These are phyloP conservation scores for Amphibalanus amphitrite DNA, from an alignment of 1,140 invertebrate species.

Conservation along the genomic window DNA sequence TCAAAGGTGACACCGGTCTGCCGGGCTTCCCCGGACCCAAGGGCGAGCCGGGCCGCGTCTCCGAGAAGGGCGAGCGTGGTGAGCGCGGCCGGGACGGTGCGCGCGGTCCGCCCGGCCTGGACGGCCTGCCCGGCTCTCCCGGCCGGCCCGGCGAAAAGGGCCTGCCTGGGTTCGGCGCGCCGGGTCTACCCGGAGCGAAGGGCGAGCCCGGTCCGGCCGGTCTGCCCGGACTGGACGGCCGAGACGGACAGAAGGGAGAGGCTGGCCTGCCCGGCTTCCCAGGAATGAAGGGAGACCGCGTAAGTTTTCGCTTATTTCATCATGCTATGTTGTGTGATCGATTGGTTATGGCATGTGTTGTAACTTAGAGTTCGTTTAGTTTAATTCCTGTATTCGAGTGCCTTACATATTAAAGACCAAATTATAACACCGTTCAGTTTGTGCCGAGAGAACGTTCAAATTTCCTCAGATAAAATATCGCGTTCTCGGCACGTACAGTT, in stretches of 20 bases:
- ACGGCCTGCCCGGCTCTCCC: slow-evolving; percentile 33
- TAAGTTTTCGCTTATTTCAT: too few species aligned
- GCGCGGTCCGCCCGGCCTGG: slow-evolving; percentile 36
- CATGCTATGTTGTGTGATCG: too few species aligned
- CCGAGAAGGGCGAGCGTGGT: slow-evolving; percentile 38
- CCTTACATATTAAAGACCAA: too few species aligned
- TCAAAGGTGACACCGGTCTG: slow-evolving; percentile 42
- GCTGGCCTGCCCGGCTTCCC: slow-evolving; percentile 39
- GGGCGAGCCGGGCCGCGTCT: slow-evolving; percentile 51
- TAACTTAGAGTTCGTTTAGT: too few species aligned
- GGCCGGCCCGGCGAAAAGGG: slow-evolving; percentile 32
- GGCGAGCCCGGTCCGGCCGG: too few species aligned
- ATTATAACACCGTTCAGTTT: too few species aligned
- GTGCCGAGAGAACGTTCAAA: too few species aligned
- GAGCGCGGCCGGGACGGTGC: slow-evolving; percentile 29
- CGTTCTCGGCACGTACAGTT: too few species aligned
- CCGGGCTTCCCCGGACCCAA: slow-evolving; percentile 30
- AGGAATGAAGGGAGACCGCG: slow-evolving; percentile 39
- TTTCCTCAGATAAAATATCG: too few species aligned
- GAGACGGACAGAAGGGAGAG: slow-evolving; percentile 21
- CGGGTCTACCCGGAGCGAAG: slow-evolving; percentile 42
- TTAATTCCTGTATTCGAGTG: too few species aligned
- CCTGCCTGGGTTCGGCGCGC: slow-evolving; percentile 33
- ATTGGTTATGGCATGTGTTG: too few species aligned
- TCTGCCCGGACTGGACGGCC: too few species aligned